Base-by-base conservation (phyloP, 2,113 vertebrate species). In the Dicaeum eximium region DNA sequence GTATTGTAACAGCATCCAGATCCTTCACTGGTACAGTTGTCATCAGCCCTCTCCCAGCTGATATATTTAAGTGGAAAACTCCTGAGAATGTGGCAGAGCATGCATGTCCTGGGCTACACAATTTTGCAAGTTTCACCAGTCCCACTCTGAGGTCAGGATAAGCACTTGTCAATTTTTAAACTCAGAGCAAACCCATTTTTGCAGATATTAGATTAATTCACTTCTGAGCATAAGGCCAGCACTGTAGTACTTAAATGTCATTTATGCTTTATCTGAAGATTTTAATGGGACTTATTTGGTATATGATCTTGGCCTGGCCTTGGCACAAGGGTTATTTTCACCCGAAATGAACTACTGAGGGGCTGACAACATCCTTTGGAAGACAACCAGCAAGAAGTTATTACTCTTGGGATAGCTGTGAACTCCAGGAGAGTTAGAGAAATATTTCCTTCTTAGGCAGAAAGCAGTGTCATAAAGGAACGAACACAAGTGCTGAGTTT, bases 361-460 rank as follows among this genome's bases (percentile, higher is more conserved):
- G 35, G 60, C 75, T 96, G 90, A 97, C 96, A 97, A 78, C 81
- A 95, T 93, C 87, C 87, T 83, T 90, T 96, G 94, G 95, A 95
- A 90, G 82, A 81, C 69, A 90, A 88, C 91, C 94, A 97, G 82
- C 57, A 90, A 94, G 82, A 95, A 94, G 79, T 93, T 90, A 95
- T 95, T 96, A 90, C 94, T 96, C 91, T 94, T 88, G 87, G 91
- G 91, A 94, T 86, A 95, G 82, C 91, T 92, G 72, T 93, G 94
- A 90, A 94, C 81, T 96, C 72, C 86, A 94, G 69, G 67, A 93
- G 81, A 91, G 78, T 71, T 56, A 71, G 74, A 90, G 80, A 96
- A 96, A 67, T 96, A 88, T 91, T 96, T 96, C 94, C 93, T 86
- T 94, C 94, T 96, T 96, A 96, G 95, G 95, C 94, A 97, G 93